phyloP scores from a whole-genome alignment of 53 echinoderm and acorn worm genomes.

The Patiria pectinifera region DNA sequence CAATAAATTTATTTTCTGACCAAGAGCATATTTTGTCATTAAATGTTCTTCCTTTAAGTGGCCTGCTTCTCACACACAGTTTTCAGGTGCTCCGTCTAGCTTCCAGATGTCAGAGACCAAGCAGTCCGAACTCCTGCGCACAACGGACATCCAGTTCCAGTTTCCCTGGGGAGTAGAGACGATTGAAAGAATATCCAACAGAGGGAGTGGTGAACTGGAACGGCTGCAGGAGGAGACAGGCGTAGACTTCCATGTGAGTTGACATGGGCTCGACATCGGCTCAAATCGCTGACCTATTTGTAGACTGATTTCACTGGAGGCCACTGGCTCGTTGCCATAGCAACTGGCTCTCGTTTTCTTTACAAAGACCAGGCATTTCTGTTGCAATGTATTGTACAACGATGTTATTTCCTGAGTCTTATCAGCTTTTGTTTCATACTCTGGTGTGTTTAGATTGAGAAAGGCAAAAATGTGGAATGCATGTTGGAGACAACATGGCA shows the following conservation, averaged over 20 bases:
- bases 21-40: no score
- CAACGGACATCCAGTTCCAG: constrained; percentile 83
- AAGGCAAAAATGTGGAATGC: no score
- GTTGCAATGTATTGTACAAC: no score
- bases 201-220: constrained; percentile 72
- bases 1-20: no score
- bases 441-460: no score
- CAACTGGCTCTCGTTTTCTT: no score
- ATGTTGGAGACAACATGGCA: no score
- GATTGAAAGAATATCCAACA: constrained; percentile 86
- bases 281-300: neutral
- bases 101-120: constrained; percentile 84
- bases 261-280: neutral
- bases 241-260: constrained; percentile 61
- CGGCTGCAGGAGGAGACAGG: constrained; percentile 63
- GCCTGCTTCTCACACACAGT: constrained; percentile 50
- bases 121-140: constrained; percentile 63
- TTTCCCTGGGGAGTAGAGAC: constrained; percentile 97
- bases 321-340: neutral
- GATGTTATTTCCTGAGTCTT: no score
- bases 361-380: no score
- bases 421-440: no score
- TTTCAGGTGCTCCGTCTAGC: constrained; percentile 82
- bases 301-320: neutral
- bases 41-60: no score